phyloP scores from a whole-genome alignment of 2,113 vertebrate species.

The Rhinogobius similis region DNA sequence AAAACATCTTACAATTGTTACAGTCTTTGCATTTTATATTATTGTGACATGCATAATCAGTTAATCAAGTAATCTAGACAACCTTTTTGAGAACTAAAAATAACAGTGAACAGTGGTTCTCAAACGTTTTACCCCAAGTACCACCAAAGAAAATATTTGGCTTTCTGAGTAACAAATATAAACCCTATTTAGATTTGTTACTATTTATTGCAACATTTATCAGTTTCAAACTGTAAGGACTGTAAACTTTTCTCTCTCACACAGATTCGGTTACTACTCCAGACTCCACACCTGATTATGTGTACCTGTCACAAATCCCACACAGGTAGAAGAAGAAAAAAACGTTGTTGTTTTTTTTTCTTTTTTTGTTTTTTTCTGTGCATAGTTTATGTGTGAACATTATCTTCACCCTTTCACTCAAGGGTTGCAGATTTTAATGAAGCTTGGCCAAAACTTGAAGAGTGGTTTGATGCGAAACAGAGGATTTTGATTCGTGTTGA shows the following conservation, averaged over 20 bases:
- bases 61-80: too few relatives aligned
- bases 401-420: not conserved
- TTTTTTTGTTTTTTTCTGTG: not conserved
- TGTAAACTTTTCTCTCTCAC: slow-evolving; percentile 3
- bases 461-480: slow-evolving; percentile 83
- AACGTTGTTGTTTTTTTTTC: too few relatives aligned
- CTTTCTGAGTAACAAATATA: too few relatives aligned
- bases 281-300: slow-evolving; percentile 21
- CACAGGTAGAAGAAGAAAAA: slow-evolving; percentile 58
- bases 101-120: too few relatives aligned
- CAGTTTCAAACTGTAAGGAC: not conserved
- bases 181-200: too few relatives aligned
- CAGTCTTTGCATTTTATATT: too few relatives aligned
- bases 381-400: not conserved
- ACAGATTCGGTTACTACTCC: not conserved
- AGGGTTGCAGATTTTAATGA: slow-evolving; percentile 87
- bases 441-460: slow-evolving; percentile 83
- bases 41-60: too few relatives aligned
- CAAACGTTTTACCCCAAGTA: too few relatives aligned
- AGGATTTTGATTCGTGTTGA: slow-evolving; percentile 83
- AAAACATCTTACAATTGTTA: too few relatives aligned
- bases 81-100: not conserved
- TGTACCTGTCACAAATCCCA: slow-evolving; percentile 62
- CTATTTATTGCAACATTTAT: not conserved
- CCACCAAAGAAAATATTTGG: too few relatives aligned